A percentile compares a stretch with the other conserved stretches of the same genome.
Evolutionary conservation across 2,797 vertebrate species (phyloP).

Genomic region (Echeneis naucrates): DNA sequence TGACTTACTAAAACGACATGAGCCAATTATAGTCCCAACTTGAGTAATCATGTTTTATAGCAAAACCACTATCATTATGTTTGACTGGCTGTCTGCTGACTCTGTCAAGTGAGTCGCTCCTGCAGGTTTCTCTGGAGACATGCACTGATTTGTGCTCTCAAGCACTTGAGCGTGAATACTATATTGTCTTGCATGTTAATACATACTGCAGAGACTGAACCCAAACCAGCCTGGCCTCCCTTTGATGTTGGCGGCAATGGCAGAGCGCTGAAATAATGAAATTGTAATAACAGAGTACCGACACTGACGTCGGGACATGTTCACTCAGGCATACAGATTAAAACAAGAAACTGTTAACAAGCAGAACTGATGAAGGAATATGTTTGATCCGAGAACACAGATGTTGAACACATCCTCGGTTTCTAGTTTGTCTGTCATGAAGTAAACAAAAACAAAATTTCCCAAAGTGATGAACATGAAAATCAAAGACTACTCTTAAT

Average conservation of each 20-base stretch:
- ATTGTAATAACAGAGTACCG: constrained; percentile 72
- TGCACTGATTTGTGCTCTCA: constrained; percentile 75
- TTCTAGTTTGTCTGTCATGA: constrained; percentile 11
- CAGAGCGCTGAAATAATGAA: constrained; percentile 77
- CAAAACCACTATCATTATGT: constrained; percentile 70
- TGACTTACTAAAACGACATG: constrained; percentile 72
- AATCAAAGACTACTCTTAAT: neutral
- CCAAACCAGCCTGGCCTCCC: constrained; percentile 61
- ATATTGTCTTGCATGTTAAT: constrained; percentile 71
- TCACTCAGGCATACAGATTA: constrained; percentile 58
- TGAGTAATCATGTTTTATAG: constrained; percentile 78
- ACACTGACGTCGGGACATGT: constrained; percentile 58
- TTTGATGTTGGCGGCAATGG: constrained; percentile 77
- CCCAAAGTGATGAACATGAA: too few species aligned
- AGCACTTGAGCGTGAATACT: constrained; percentile 61
- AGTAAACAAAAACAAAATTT: too few species aligned
- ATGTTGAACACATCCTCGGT: constrained; percentile 1
- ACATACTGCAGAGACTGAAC: constrained; percentile 63
- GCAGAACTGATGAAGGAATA: constrained; percentile 30
- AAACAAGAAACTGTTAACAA: constrained; percentile 49
- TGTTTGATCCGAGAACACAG: constrained; percentile 26
- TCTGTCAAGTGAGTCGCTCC: constrained; percentile 45
- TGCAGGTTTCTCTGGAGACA: constrained; percentile 69
- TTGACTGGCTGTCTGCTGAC: constrained; percentile 60
- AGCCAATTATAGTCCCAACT: constrained; percentile 67